These are phyloP conservation scores for Apoderus coryli DNA, from an alignment of 2,888 invertebrate genomes.

Conservation along the genomic window DNA sequence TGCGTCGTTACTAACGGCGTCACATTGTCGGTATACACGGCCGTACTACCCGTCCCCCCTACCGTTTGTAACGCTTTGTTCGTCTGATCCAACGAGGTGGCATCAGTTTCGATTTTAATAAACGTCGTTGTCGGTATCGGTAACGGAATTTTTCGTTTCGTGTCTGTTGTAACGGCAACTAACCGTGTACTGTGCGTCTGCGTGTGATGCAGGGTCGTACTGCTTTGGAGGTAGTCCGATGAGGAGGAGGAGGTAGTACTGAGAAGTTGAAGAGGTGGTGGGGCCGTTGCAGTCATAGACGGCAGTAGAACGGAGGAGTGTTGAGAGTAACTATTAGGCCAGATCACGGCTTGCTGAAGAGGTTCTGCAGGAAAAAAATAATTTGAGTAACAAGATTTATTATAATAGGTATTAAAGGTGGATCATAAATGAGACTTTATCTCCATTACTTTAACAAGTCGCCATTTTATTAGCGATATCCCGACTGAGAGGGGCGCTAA, in stretches of 20 bases:
- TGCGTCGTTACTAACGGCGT: slow-evolving; percentile 41
- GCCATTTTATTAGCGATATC: no score
- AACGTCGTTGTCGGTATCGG: slow-evolving; percentile 36
- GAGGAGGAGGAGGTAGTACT: slow-evolving; percentile 34
- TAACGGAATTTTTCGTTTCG: slow-evolving; percentile 36
- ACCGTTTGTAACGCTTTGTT: slow-evolving; percentile 32
- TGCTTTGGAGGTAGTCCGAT: slow-evolving; percentile 43
- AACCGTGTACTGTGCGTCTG: slow-evolving; percentile 53
- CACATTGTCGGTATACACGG: slow-evolving; percentile 35
- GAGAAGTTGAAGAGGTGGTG: slow-evolving; percentile 51
- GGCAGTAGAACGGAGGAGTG: slow-evolving; percentile 34
- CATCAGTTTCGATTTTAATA: slow-evolving; percentile 60
- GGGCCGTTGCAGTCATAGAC: slow-evolving; percentile 39
- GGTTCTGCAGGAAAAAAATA: slow-evolving; percentile 36
- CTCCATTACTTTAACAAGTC: no score
- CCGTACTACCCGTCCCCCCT: slow-evolving; percentile 28
- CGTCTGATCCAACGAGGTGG: slow-evolving; percentile 28
- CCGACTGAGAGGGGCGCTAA: no score
- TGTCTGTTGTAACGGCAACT: slow-evolving; percentile 44
- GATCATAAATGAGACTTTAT: no score
- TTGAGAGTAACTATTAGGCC: slow-evolving; percentile 54
- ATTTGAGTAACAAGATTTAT: no score
- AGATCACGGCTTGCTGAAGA: slow-evolving; percentile 57
- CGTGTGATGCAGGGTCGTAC: slow-evolving; percentile 49
- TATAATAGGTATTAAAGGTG: no score